phyloP scores from a whole-genome alignment of 2,113 vertebrate species.

The Gulo gulo region DNA sequence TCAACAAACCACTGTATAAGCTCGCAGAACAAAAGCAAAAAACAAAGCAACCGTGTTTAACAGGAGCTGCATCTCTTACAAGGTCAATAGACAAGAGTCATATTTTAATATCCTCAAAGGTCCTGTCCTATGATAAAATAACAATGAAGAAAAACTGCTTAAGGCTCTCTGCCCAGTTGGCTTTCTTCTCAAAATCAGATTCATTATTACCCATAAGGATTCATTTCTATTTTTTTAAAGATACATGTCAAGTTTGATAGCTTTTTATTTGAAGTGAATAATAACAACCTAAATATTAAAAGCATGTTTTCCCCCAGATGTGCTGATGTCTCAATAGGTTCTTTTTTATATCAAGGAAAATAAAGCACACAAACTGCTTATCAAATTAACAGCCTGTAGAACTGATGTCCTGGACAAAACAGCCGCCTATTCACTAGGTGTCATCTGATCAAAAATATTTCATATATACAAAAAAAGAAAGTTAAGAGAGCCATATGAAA shows the following conservation, averaged over 20 bases:
- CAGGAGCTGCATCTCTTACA: constrained; percentile 49
- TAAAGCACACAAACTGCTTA: constrained; percentile 72
- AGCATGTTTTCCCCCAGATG: constrained; percentile 74
- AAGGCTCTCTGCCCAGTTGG: constrained; percentile 44
- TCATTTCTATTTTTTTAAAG: constrained; percentile 75
- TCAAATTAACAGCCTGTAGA: constrained; percentile 72
- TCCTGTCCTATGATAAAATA: constrained; percentile 70
- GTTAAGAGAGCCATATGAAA: constrained; percentile 48
- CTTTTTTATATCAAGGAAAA: constrained; percentile 74
- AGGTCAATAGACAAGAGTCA: constrained; percentile 58
- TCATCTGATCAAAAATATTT: constrained; percentile 77
- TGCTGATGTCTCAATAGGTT: constrained; percentile 74
- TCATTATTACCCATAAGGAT: constrained; percentile 63
- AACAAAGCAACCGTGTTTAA: constrained; percentile 65
- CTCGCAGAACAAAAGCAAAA: constrained; percentile 47
- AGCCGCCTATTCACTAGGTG: constrained; percentile 63
- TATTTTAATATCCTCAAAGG: constrained; percentile 71
- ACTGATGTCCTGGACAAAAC: constrained; percentile 70
- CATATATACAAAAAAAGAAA: constrained; percentile 63
- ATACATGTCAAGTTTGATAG: constrained; percentile 76
- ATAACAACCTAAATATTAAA: constrained; percentile 75
- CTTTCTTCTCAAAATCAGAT: constrained; percentile 55
- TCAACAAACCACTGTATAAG: constrained; percentile 68
- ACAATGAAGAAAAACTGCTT: constrained; percentile 67
- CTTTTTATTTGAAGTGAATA: constrained; percentile 77